These are phyloP conservation scores for Ichneumoninae sp. DNA, from an alignment of 2,888 invertebrate genomes.

Conservation along the genomic window DNA sequence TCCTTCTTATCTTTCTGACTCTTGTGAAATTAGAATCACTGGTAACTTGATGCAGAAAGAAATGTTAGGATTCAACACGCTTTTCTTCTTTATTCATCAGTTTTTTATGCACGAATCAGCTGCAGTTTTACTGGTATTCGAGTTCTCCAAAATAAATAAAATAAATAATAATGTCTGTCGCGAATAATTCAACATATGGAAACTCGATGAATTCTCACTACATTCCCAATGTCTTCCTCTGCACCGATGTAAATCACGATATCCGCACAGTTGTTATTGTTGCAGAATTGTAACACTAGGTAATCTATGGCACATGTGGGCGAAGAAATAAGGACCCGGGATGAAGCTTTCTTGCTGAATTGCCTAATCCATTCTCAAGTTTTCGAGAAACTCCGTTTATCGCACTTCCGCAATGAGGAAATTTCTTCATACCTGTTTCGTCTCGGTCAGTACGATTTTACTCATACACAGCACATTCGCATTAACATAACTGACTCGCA, in stretches of 20 bases:
- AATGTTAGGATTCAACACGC: not conserved
- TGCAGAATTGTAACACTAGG: not conserved
- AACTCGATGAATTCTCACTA: not conserved
- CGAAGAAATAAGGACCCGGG: not conserved
- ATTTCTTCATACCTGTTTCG: not conserved
- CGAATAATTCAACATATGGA: not conserved
- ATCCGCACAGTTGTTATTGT: not conserved
- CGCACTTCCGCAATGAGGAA: not conserved
- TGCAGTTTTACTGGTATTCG: not conserved
- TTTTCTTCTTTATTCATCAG: not conserved
- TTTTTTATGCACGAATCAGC: not conserved
- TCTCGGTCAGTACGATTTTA: not conserved
- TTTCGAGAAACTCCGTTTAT: not conserved
- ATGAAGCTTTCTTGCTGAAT: not conserved
- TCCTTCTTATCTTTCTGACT: not conserved
- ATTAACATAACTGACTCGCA: not conserved
- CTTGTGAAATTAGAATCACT: not conserved
- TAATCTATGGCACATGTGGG: not conserved
- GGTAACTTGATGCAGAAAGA: slow-evolving; percentile 1
- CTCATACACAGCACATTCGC: not conserved
- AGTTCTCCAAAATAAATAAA: no score
- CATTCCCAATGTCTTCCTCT: not conserved
- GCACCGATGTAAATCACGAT: not conserved
- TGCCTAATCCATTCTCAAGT: not conserved
- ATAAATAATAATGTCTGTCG: no score